phyloP scores from a whole-genome alignment of 2,797 vertebrate genomes.

The Sylvilagus floridanus region DNA sequence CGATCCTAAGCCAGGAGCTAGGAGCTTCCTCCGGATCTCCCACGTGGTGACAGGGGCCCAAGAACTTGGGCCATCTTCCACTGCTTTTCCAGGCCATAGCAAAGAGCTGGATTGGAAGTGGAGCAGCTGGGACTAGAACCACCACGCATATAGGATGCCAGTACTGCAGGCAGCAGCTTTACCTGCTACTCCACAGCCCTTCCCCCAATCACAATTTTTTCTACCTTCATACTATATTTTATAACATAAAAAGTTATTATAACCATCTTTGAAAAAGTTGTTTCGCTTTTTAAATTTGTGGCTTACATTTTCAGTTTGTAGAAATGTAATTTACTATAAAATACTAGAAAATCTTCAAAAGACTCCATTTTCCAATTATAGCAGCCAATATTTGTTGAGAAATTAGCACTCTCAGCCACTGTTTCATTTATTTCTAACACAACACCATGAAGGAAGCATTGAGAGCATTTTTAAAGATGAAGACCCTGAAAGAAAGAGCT shows the following conservation, averaged over 20 bases:
- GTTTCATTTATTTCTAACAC: not conserved
- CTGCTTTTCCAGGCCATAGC: too few species aligned
- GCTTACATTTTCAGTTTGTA: conserved; percentile 49
- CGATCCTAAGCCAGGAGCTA: too few species aligned
- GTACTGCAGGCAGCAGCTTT: too few species aligned
- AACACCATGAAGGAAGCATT: not conserved
- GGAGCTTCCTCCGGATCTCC: too few species aligned
- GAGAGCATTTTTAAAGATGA: not conserved
- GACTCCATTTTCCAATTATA: not conserved
- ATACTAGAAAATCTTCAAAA: conserved; percentile 18
- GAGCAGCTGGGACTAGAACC: too few species aligned
- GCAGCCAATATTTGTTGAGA: not conserved
- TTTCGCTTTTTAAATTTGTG: not conserved
- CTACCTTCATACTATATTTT: not conserved
- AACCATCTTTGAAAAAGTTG: not conserved
- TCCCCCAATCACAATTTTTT: not conserved
- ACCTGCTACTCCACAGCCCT: too few species aligned
- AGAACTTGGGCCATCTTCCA: too few species aligned
- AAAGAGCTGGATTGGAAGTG: too few species aligned
- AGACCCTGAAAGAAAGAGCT: not conserved
- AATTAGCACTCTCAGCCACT: not conserved
- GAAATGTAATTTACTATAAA: not conserved
- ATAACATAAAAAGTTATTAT: not conserved
- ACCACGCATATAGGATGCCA: too few species aligned
- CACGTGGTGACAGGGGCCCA: too few species aligned